Evolutionary conservation across 1,140 invertebrate genomes (phyloP).

Genomic region (Sarcophaga bullata): DNA sequence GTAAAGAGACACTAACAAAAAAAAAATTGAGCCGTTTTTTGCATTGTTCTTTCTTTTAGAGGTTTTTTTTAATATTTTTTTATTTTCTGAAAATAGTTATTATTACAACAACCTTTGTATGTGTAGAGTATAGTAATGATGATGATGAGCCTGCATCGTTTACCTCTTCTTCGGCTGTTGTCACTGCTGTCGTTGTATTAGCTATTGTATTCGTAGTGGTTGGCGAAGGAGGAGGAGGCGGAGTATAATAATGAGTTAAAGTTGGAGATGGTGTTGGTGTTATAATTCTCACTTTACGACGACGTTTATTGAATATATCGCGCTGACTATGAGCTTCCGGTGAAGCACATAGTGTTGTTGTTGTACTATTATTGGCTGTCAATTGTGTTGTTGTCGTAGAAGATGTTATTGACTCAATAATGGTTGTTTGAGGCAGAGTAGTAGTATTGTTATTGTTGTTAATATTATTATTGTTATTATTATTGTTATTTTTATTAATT

Average conservation of each 20-base stretch:
- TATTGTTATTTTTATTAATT: slow-evolving; percentile 34
- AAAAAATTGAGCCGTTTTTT: not conserved
- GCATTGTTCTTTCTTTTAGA: too few species aligned
- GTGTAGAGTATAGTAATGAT: not conserved
- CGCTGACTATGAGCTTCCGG: slow-evolving; percentile 43
- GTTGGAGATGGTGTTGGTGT: slow-evolving; percentile 47
- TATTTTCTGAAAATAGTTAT: too few species aligned
- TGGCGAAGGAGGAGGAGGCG: not conserved
- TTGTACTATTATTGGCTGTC: not conserved
- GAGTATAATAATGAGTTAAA: not conserved
- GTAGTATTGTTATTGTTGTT: not conserved
- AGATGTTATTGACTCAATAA: slow-evolving; percentile 14
- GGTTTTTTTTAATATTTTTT: too few species aligned
- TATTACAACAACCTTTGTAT: too few species aligned
- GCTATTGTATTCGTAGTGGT: slow-evolving; percentile 29
- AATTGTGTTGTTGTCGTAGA: slow-evolving; percentile 8
- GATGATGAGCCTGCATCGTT: not conserved
- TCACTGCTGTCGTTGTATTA: slow-evolving; percentile 46
- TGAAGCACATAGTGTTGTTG: slow-evolving; percentile 32
- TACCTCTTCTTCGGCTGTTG: slow-evolving; percentile 19
- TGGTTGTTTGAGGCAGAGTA: slow-evolving; percentile 2
- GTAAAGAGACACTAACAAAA: not conserved
- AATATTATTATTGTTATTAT: slow-evolving; percentile 29
- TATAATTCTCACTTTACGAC: slow-evolving; percentile 44
- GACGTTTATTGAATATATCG: slow-evolving; percentile 44